A percentile compares a stretch with the other conserved stretches of the same genome.
phyloP scores from a whole-genome alignment of 1,140 invertebrate species.

The Nixonia krombeini region DNA sequence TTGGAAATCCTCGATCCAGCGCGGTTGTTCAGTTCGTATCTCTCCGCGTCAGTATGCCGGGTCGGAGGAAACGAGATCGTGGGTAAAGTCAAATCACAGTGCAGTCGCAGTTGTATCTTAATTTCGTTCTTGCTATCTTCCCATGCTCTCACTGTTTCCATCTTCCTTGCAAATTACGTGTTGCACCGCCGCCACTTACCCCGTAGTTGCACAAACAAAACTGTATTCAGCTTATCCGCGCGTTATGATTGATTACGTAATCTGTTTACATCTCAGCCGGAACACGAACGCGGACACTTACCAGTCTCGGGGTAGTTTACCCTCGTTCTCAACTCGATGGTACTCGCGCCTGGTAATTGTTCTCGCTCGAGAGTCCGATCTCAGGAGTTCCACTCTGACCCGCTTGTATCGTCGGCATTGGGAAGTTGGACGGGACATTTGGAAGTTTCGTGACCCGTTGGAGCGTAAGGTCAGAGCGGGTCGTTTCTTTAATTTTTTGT shows the following conservation, averaged over 20 bases:
- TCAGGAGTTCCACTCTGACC: conserved; percentile 8
- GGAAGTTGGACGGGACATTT: conserved; percentile 14
- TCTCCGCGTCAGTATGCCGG: too few relatives aligned
- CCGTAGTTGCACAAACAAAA: too few relatives aligned
- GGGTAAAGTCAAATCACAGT: too few relatives aligned
- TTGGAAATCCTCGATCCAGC: too few relatives aligned
- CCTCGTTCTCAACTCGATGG: conserved; percentile 4
- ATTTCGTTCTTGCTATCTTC: too few relatives aligned
- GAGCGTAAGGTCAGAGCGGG: conserved; percentile 6
- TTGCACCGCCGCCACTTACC: too few relatives aligned
- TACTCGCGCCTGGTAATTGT: conserved; percentile 6
- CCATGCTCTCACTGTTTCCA: too few relatives aligned
- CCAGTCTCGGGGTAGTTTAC: conserved; percentile 9
- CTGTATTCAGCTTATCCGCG: conserved; percentile 34
- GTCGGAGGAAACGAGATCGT: too few relatives aligned
- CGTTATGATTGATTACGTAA: conserved; percentile 47
- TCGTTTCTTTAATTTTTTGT: conserved; percentile 8
- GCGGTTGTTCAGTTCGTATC: too few relatives aligned
- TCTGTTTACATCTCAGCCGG: conserved; percentile 36
- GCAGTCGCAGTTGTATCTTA: too few relatives aligned
- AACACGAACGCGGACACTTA: conserved; percentile 9
- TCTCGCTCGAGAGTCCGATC: background rate
- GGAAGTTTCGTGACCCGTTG: conserved; percentile 1
- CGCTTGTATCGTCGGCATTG: conserved; percentile 5
- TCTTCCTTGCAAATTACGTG: too few relatives aligned